phyloP scores from a whole-genome alignment of 2,888 invertebrate genomes.

The Tipula helvola region DNA sequence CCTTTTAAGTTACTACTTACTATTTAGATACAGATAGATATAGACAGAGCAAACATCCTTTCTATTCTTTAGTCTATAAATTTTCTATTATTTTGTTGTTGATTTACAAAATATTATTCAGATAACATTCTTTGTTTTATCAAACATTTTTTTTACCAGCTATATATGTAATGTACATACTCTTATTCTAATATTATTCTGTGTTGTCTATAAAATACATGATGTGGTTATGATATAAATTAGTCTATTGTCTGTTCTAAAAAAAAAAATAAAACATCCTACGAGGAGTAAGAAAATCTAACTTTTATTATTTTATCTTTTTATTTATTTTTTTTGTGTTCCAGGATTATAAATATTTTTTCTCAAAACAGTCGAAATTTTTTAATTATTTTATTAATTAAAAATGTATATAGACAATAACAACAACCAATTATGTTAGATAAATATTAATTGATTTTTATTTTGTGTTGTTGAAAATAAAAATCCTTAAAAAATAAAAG shows the following conservation, averaged over 20 bases:
- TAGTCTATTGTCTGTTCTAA: neutral
- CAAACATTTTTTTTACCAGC: neutral
- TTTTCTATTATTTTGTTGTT: neutral
- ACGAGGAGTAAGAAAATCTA: neutral
- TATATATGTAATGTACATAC: neutral
- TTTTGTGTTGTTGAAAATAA: neutral
- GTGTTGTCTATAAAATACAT: neutral
- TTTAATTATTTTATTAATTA: neutral
- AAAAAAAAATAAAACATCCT: neutral
- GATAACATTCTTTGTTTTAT: neutral
- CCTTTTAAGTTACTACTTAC: neutral
- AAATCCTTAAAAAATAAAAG: neutral
- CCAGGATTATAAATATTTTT: neutral
- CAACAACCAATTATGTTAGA: neutral
- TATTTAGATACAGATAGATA: neutral
- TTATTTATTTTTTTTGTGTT: neutral
- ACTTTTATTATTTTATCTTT: neutral
- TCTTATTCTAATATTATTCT: neutral
- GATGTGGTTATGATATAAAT: conserved; percentile 4
- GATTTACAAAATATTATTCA: neutral
- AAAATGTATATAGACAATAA: neutral
- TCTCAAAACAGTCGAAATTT: neutral
- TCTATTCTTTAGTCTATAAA: neutral
- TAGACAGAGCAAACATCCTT: neutral
- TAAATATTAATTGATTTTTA: neutral